A percentile compares a stretch with the other conserved stretches of the same genome.
Conservation (phyloP, 2,113 vertebrate species). For the Ptilorrhoa leucosticta region DNA sequence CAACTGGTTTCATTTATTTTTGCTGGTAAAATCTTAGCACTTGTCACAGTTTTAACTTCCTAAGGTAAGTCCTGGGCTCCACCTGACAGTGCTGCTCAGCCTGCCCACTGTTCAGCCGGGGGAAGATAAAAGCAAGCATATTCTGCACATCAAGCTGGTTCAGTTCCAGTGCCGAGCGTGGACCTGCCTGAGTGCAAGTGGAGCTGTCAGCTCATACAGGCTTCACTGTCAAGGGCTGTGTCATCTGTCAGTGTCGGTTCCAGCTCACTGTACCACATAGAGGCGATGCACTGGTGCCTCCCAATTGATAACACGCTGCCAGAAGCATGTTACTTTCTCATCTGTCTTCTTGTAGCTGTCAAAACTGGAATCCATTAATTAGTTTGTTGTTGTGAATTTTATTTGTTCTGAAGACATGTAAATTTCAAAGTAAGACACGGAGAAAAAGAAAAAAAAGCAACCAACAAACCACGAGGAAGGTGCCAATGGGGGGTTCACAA, state of each 20-base stretch:
- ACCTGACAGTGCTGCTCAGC: constrained; percentile 58
- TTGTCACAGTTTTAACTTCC: neutral
- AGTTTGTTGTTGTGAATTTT: constrained; percentile 82
- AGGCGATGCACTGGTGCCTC: constrained; percentile 83
- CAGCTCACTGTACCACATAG: constrained; percentile 94
- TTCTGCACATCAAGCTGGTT: constrained; percentile 78
- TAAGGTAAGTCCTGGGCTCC: constrained; percentile 36
- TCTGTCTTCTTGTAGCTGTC: constrained; percentile 91
- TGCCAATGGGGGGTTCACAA: constrained; percentile 48
- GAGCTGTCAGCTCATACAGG: constrained; percentile 89
- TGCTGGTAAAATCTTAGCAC: neutral
- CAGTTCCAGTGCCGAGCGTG: constrained; percentile 71
- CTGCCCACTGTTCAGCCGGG: constrained; percentile 15
- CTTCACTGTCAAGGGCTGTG: constrained; percentile 89
- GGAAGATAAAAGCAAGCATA: constrained; percentile 67
- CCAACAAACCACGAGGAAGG: neutral
- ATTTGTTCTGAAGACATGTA: constrained; percentile 78
- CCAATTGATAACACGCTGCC: constrained; percentile 87
- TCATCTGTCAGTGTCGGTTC: constrained; percentile 96
- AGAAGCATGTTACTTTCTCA: constrained; percentile 86
- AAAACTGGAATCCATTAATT: constrained; percentile 94
- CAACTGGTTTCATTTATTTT: neutral
- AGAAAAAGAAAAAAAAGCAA: neutral
- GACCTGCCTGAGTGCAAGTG: constrained; percentile 89
- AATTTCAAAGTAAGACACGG: constrained; percentile 69